A percentile compares a stretch with the other conserved stretches of the same genome.
Evolutionary conservation across 2,888 invertebrate species (phyloP).

Genomic region (Lepas anatifera): DNA sequence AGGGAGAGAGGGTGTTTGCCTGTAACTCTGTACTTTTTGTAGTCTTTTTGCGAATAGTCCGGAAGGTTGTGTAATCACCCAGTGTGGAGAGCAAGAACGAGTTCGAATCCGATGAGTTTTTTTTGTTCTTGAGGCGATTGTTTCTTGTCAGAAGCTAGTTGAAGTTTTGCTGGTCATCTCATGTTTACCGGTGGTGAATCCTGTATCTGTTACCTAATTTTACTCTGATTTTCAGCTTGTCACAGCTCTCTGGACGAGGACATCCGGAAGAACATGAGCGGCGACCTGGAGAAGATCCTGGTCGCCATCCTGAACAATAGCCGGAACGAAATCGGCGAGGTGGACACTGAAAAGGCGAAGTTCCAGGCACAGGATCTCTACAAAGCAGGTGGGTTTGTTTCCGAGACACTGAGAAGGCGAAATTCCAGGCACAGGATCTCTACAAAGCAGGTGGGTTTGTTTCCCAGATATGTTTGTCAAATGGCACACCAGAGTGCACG

Average conservation of each 20-base stretch:
- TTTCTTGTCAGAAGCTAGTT: no score
- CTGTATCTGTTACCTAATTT: no score
- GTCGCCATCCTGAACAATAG: conserved; percentile 28
- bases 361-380: background rate
- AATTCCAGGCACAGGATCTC: background rate
- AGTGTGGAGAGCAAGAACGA: no score
- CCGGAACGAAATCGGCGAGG: background rate
- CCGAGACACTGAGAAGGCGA: background rate
- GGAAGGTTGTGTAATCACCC: no score
- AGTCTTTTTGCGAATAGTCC: no score
- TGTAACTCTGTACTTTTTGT: background rate
- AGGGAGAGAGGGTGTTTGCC: background rate
- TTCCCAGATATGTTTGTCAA: no score
- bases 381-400: background rate
- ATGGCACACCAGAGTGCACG: background rate
- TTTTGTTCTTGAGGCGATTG: no score
- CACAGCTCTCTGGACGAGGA: conserved; percentile 27
- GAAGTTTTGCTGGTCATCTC: no score
- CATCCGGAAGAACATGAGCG: conserved; percentile 34
- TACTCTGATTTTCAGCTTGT: no score
- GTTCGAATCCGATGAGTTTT: no score
- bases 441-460: background rate
- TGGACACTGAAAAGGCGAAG: background rate
- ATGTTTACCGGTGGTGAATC: no score
- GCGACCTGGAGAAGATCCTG: conserved; percentile 35